Evolutionary conservation across 2,797 vertebrate species (phyloP), one percentile per base, ranked within the genome.

Genomic region (Clarias fuscus): DNA sequence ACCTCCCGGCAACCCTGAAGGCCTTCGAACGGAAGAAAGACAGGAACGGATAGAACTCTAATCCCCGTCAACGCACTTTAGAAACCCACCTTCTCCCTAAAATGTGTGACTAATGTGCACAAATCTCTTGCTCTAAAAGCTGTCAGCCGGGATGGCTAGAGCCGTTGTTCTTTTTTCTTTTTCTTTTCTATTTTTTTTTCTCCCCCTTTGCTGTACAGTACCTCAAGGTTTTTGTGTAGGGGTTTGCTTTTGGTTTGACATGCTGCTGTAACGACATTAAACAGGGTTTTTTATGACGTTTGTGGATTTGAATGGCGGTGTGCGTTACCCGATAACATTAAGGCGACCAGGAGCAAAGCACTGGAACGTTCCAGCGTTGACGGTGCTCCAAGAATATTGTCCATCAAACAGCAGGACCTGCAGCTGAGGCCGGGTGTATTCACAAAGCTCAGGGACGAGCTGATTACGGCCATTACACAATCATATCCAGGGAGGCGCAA

Each of bases 41-140:
- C 92, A 91, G 94, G 93, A 94, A 94, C 92, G 92, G 94, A 95
- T 95, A 93, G 94, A 94, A 95, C 93, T 91, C 92, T 96, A 96
- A 96, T 96, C 96, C 95, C 92, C 86, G 92, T 94, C 94, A 93
- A 94, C 95, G 95, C 93, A 95, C 95, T 95, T 95, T 93, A 95
- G 89, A 95, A 95, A 94, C 94, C 94, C 95, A 95, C 94, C 95
- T 94, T 96, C 94, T 95, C 91, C 93, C 93, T 96, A 96, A 96
- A 95, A 95, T 93, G 94, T 96, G 95, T 96, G 95, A 95, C 96
- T 96, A 96, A 96, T 96, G 95, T 95, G 93, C 95, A 92, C 95
- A 96, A 95, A 96, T 95, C 95, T 95, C 93, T 91, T 83, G 93
- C 94, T 95, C 94, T 94, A 92, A 93, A 92, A 93, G 93, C 95